Base-by-base conservation (phyloP, 2,888 invertebrate genomes). In the Sclerodermus sp. region DNA sequence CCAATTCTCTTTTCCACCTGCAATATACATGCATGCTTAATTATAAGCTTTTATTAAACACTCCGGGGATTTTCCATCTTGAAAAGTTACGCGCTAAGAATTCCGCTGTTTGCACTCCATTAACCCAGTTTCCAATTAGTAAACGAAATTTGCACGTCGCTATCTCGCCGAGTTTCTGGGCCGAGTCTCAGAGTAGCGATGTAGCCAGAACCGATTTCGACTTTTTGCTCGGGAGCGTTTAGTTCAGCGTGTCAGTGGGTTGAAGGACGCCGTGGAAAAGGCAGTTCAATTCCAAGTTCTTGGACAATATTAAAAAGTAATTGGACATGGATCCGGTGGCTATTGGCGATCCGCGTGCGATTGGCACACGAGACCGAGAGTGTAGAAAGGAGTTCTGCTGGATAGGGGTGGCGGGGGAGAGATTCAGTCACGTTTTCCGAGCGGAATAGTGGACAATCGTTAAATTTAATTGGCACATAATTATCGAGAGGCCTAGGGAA, bases 401-500 rank as follows among this genome's bases (percentile, higher is more conserved):
- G 16, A 32, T 29, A 42, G 37, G 46, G 46, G 40, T 23, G 17
- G 46, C 17, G 52, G 45, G 23, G 37, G 38, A 23, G 50, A 23
- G 44, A 42, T 41, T 55, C 51, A 54, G 51, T 58, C 49, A 52
- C 60, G 58, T 53, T 59, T 62, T 55, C 60, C 55, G 63, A 61
- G 58, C 58, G 65, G 60, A 70, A 67, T 72, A 72, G 71, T 67
- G 68, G 70, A 66, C 66, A 67, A 64, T 72, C 72, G 73, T 74
- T 74, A 72, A 72, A 73, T 71, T 72, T 74, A 74, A 74, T 74
- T 72, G 71, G 67, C 71, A 73, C 71, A 70, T 69, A 70, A 72
- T 73, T 73, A 72, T 72, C 64, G 64, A 60, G 42, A 62, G 55
- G 53, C 48, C 51, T n/a, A 42, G 43, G 47, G 43, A 54, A 47